Evolutionary conservation across 2,797 vertebrate genomes (phyloP).

Genomic region (Gymnocypris eckloni): DNA sequence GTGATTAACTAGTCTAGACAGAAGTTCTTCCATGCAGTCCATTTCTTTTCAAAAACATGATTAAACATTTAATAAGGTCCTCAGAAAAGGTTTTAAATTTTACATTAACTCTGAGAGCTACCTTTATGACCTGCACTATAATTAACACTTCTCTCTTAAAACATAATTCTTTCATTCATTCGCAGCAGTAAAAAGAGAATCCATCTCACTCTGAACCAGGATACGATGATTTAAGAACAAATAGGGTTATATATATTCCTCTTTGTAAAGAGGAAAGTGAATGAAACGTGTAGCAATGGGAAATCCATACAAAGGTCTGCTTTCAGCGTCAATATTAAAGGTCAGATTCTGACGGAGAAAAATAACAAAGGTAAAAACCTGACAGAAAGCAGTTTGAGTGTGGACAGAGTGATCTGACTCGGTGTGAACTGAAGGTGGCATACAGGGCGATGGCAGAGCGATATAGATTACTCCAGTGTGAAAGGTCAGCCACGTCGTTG

Average conservation of each 20-base stretch:
- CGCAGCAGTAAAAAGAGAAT: slow-evolving; percentile 48
- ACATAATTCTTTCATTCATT: slow-evolving; percentile 61
- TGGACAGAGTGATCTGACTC: slow-evolving; percentile 29
- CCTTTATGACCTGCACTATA: slow-evolving; percentile 71
- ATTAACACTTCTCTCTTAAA: slow-evolving; percentile 59
- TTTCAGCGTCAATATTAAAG: slow-evolving; percentile 37
- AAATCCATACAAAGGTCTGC: slow-evolving; percentile 37
- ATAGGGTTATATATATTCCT: slow-evolving; percentile 11
- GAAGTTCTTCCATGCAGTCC: slow-evolving; percentile 47
- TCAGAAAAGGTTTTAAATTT: slow-evolving; percentile 71
- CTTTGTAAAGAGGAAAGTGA: slow-evolving; percentile 23
- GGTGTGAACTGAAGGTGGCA: slow-evolving; percentile 32
- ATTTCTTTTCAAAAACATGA: slow-evolving; percentile 67
- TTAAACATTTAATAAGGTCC: slow-evolving; percentile 64
- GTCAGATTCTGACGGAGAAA: slow-evolving; percentile 48
- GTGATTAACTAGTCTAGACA: background rate
- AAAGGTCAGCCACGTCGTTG: slow-evolving; percentile 50
- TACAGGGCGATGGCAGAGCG: slow-evolving; percentile 21
- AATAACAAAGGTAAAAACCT: slow-evolving; percentile 38
- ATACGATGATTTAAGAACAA: slow-evolving; percentile 7
- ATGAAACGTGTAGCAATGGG: slow-evolving; percentile 32
- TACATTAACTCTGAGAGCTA: slow-evolving; percentile 67
- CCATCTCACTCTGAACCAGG: slow-evolving; percentile 51
- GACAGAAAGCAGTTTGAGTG: slow-evolving; percentile 44
- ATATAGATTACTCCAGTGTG: slow-evolving; percentile 48